These are phyloP conservation scores for Notiomystis cincta DNA, from an alignment of 2,113 vertebrate species.

Conservation along the genomic window DNA sequence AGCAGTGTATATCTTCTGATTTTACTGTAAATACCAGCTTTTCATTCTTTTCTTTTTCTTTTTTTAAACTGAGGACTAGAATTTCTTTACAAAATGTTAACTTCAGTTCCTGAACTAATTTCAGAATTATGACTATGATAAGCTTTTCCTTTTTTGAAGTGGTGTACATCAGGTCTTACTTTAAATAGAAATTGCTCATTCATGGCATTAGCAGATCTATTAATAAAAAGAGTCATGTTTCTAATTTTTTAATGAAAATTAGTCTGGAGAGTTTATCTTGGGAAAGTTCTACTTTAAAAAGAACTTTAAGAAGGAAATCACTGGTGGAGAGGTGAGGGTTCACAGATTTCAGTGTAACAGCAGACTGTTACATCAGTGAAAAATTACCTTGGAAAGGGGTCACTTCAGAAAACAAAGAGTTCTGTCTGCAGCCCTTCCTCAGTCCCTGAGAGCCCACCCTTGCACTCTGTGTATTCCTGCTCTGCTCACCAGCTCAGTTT, in stretches of 20 bases:
- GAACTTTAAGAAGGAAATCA: not conserved
- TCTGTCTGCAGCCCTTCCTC: not conserved
- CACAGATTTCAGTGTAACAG: not conserved
- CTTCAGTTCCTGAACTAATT: not conserved
- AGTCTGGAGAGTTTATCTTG: not conserved
- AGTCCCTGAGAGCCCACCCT: not conserved
- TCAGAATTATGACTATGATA: not conserved
- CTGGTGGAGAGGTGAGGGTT: not conserved
- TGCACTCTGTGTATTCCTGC: not conserved
- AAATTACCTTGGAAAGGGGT: not conserved
- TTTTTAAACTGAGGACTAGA: not conserved
- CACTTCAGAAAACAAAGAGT: not conserved
- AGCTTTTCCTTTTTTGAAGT: not conserved
- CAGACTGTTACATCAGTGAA: not conserved
- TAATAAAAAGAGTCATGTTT: not conserved
- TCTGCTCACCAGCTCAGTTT: accelerated
- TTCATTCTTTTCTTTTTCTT: not conserved
- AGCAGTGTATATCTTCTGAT: not conserved
- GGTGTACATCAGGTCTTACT: not conserved
- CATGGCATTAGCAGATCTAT: not conserved
- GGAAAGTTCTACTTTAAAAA: not conserved
- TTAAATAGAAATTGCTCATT: not conserved
- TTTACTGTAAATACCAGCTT: not conserved
- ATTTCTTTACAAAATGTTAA: not conserved
- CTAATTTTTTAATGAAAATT: not conserved